Conservation (phyloP, 2,113 vertebrate genomes). For the Lanius ludovicianus region DNA sequence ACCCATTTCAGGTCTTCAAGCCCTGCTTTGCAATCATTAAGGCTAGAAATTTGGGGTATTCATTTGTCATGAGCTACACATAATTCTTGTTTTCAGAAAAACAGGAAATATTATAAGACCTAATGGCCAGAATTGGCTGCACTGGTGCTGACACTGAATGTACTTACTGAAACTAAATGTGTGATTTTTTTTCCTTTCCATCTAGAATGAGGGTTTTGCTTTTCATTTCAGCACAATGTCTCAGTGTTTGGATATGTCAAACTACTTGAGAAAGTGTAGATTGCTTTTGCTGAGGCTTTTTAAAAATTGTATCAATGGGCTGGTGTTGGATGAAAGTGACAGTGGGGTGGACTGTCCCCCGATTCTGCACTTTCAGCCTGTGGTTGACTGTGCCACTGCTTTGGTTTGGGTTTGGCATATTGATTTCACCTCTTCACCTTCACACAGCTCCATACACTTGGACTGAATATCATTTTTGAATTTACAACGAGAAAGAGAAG, state of each 20-base stretch:
- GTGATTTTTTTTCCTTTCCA: background rate
- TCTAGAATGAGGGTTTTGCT: background rate
- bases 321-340: background rate
- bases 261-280: background rate
- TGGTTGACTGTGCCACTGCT: background rate
- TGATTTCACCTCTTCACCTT: background rate
- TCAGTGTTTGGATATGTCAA: background rate
- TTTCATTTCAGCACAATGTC: background rate
- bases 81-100: constrained; percentile 7
- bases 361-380: background rate
- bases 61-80: background rate
- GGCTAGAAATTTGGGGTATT: background rate
- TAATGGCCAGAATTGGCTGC: background rate
- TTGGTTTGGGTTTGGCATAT: background rate
- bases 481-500: background rate
- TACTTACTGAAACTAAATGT: background rate
- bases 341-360: background rate
- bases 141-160: background rate
- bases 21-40: background rate
- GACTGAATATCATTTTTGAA: background rate
- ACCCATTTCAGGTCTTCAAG: background rate
- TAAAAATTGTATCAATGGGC: background rate
- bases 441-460: background rate
- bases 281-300: background rate
- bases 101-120: background rate